Evolutionary conservation across 2,888 invertebrate species (phyloP), one percentile per base, ranked within the genome.

Genomic region (Muscina levida): DNA sequence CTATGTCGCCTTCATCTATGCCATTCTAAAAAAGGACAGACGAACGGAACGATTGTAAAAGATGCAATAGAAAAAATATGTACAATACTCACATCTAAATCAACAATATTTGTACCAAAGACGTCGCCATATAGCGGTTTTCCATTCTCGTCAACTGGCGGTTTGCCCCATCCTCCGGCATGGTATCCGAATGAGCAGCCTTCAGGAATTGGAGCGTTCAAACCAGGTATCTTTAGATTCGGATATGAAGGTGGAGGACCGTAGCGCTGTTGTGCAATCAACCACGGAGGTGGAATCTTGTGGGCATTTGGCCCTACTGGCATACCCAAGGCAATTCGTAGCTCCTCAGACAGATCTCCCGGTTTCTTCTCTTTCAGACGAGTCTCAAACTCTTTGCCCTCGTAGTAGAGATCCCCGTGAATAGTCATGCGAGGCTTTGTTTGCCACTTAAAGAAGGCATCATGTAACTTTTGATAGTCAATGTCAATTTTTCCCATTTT

Each of bases 371-470:
- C 99, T 77, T 97, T 97, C 77, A 99, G 92, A 42, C 98, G 93
- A 0, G 99, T 99, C 91, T 99, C 99, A 89, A 98, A 98, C 91
- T 99, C 99, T 90, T 99, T 99, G 53, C 99, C 98, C 91, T 99
- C 99, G 89, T 99, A 99, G 90, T 99, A 99, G 8, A 99, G 92
- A 91, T 99, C 99, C 5, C 99, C 99, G 89, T 99, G 98, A 85
- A 98, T 98, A 0, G 98, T 98, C 97, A 99, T 98, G 83, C 96
- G 95, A 0, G 99, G 99, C 90, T 99, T 99, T 0, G 98, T 98
- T 90, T 99, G 99, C 97, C 98, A 99, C 93, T 96, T 97, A 92
- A 99, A 99, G 92, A 99, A 99, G 0, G 99, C 99, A 88, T 99
- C 99, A 86, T 99, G 99, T 24, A 99, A 91, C 88, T 99, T 99